phyloP scores from a whole-genome alignment of 2,797 vertebrate species.

The Perodicticus potto region DNA sequence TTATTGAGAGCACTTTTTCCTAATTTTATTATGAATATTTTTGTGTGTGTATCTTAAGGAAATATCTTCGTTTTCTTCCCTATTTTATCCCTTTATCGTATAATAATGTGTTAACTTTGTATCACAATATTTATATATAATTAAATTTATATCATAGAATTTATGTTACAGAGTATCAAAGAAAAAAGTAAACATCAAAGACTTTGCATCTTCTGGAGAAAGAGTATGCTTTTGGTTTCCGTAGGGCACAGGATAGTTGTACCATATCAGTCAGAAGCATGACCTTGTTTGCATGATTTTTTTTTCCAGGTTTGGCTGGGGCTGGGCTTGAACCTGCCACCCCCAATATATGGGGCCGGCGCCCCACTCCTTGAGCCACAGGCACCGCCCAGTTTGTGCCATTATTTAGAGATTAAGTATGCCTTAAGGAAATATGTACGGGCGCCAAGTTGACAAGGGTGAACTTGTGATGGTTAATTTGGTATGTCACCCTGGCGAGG shows the following conservation, averaged over 20 bases:
- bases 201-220: background rate
- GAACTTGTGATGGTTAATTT: background rate
- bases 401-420: background rate
- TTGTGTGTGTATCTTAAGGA: background rate
- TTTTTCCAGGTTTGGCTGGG: too few species aligned
- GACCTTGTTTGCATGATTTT: background rate
- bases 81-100: background rate
- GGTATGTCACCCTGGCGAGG: background rate
- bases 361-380: too few species aligned
- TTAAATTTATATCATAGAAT: background rate
- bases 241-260: background rate
- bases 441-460: background rate
- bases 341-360: too few species aligned
- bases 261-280: background rate
- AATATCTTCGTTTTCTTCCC: background rate
- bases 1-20: background rate
- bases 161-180: background rate
- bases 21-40: background rate
- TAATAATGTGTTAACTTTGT: background rate
- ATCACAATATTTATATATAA: background rate
- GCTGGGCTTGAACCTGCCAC: too few species aligned
- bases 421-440: background rate
- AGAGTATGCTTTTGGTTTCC: background rate
- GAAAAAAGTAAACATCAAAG: background rate
- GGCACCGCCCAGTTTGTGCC: too few species aligned